These are phyloP conservation scores for Halcyon senegalensis DNA, from an alignment of 2,113 vertebrate genomes.

Conservation along the genomic window DNA sequence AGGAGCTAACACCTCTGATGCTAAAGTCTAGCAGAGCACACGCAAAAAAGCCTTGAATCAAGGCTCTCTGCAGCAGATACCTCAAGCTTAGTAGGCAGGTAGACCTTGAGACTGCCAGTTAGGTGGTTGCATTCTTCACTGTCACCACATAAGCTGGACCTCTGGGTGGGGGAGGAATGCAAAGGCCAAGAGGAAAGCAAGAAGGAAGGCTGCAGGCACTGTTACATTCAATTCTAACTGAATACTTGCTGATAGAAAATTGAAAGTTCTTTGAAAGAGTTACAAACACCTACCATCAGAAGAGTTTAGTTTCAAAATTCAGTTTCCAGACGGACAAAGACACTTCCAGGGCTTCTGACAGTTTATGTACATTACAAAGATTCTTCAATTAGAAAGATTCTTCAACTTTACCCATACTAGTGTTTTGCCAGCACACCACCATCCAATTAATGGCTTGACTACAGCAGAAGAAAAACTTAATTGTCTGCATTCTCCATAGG, in stretches of 20 bases:
- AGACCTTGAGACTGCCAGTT: neutral
- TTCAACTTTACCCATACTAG: neutral
- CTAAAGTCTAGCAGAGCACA: neutral
- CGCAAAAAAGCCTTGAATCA: neutral
- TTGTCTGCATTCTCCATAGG: accelerated
- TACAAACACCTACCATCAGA: neutral
- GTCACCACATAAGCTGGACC: neutral
- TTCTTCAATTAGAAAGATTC: neutral
- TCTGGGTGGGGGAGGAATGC: neutral
- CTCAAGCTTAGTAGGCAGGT: neutral
- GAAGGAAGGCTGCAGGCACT: neutral
- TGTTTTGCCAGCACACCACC: neutral
- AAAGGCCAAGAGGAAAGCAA: neutral
- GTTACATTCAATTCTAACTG: neutral
- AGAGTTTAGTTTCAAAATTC: neutral
- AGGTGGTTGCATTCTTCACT: neutral
- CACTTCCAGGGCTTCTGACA: neutral
- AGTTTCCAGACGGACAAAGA: neutral
- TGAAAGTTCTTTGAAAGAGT: neutral
- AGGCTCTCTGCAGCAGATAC: neutral
- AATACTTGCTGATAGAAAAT: neutral
- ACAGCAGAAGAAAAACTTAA: neutral
- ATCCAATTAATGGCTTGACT: neutral
- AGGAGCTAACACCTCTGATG: neutral
- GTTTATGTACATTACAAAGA: neutral